These are phyloP conservation scores for Apamea monoglypha DNA, from an alignment of 2,888 invertebrate species.

Conservation along the genomic window DNA sequence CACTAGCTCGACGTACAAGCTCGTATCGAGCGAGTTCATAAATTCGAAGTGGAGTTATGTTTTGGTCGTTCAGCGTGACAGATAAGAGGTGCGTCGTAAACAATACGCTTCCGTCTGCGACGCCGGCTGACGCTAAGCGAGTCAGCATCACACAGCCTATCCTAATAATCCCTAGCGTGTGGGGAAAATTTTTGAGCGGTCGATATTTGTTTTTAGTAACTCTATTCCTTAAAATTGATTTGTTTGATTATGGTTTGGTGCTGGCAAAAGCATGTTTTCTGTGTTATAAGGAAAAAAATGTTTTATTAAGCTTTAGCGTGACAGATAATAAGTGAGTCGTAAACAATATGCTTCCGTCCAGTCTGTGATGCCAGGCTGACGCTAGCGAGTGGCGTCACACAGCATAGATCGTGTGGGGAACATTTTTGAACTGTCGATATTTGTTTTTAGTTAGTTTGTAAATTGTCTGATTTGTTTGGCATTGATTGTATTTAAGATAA, in stretches of 20 bases:
- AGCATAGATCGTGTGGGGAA: background rate
- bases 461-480: background rate
- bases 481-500: background rate
- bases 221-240: background rate
- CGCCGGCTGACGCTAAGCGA: constrained; percentile 63
- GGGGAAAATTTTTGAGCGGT: background rate
- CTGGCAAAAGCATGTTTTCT: background rate
- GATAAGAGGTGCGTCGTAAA: constrained; percentile 67
- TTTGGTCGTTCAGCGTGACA: constrained; percentile 48
- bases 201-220: background rate
- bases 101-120: constrained; percentile 82
- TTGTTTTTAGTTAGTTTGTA: background rate
- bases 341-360: background rate
- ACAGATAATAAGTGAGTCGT: background rate
- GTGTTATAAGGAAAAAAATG: background rate
- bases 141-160: background rate
- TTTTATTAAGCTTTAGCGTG: background rate
- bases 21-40: constrained; percentile 45
- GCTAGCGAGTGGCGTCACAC: background rate
- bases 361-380: background rate
- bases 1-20: background rate
- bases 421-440: background rate
- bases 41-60: constrained; percentile 44
- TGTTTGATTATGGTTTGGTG: background rate
- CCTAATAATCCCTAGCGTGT: background rate